Evolutionary conservation across 2,113 vertebrate genomes (phyloP).

Genomic region (Riparia riparia): DNA sequence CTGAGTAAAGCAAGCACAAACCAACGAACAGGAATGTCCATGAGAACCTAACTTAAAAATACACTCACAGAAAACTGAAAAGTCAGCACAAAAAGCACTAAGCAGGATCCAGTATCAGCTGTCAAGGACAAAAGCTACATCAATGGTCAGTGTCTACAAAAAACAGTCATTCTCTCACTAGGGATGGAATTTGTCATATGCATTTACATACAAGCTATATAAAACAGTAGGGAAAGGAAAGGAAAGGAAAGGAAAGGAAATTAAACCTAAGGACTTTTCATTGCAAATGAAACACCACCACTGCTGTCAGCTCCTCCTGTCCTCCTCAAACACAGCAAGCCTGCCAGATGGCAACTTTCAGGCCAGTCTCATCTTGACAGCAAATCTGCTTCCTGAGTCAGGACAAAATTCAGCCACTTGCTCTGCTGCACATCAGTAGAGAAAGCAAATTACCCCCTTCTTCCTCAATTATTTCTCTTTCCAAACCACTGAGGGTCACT

Average conservation of each 20-base stretch:
- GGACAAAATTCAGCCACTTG: neutral
- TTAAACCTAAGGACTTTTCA: neutral
- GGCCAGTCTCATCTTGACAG: neutral
- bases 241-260: neutral
- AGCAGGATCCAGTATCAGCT: neutral
- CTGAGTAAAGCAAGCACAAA: neutral
- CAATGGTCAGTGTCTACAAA: neutral
- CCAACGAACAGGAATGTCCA: neutral
- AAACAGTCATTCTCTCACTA: neutral
- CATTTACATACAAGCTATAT: neutral
- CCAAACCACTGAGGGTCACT: neutral
- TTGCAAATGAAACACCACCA: neutral
- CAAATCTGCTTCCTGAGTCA: neutral
- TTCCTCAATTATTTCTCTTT: neutral
- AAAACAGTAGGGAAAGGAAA: neutral
- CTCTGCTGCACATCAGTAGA: fast-evolving
- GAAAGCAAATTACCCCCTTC: neutral
- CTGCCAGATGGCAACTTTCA: neutral
- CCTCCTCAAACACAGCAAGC: neutral
- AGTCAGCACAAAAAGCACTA: neutral
- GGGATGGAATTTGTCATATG: neutral
- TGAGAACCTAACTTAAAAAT: neutral
- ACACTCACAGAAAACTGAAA: neutral
- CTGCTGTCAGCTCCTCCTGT: neutral
- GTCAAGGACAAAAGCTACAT: neutral